Evolutionary conservation across 92 coral and sea anemone species (phyloP).

Genomic region (Epizoanthus stellaris): DNA sequence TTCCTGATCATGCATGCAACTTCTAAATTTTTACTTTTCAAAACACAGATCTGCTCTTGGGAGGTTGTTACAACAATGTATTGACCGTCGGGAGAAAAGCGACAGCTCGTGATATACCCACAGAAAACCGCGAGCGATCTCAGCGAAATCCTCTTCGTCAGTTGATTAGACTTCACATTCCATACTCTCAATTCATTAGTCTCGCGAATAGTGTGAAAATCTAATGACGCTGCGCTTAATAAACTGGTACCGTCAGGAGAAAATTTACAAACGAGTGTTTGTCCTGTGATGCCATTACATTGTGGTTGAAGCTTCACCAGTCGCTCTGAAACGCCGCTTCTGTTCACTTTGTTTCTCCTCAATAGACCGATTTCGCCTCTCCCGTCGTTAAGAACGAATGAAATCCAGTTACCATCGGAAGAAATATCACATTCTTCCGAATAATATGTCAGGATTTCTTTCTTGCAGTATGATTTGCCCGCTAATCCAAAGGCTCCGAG

Average conservation of each 20-base stretch:
- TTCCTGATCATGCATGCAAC: slow-evolving; percentile 79
- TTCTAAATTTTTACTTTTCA: slow-evolving; percentile 78
- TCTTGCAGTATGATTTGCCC: slow-evolving; percentile 53
- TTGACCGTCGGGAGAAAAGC: slow-evolving; percentile 88
- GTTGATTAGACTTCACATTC: slow-evolving; percentile 86
- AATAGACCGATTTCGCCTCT: slow-evolving; percentile 86
- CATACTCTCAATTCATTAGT: slow-evolving; percentile 89
- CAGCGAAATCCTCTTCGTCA: slow-evolving; percentile 74
- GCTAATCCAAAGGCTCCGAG: slow-evolving; percentile 49
- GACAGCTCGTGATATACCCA: slow-evolving; percentile 90
- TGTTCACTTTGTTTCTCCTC: slow-evolving; percentile 67
- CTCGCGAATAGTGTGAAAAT: slow-evolving; percentile 88
- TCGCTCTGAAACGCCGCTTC: slow-evolving; percentile 77
- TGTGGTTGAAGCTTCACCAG: slow-evolving; percentile 83
- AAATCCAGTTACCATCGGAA: slow-evolving; percentile 80
- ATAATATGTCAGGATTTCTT: slow-evolving; percentile 82
- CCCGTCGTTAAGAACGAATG: slow-evolving; percentile 81
- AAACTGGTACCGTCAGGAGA: slow-evolving; percentile 83
- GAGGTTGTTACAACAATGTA: slow-evolving; percentile 86
- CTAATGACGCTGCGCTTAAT: slow-evolving; percentile 84
- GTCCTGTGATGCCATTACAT: slow-evolving; percentile 89
- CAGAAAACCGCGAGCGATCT: slow-evolving; percentile 89
- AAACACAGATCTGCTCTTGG: slow-evolving; percentile 86
- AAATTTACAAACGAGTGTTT: slow-evolving; percentile 84
- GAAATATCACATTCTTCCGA: slow-evolving; percentile 92